Base-by-base conservation (phyloP, 2,888 invertebrate species). In the Mantis religiosa region DNA sequence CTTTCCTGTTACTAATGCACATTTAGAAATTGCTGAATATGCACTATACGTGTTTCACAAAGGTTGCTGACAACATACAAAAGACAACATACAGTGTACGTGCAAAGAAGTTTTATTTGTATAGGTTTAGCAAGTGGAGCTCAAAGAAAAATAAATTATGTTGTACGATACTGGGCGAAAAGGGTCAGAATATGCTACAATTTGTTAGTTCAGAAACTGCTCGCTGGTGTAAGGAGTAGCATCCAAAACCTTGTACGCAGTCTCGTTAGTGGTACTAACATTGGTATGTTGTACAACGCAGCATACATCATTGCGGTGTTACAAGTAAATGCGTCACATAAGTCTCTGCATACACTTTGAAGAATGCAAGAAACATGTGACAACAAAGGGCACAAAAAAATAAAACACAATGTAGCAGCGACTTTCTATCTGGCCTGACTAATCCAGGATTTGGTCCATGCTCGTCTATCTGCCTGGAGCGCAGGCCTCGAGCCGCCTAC, bases 361-460 rank as follows among this genome's bases (percentile, higher is more conserved):
- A 71, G 54, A 15, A 71, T 71, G 54, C 54, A 71, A 71, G 54
- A 71, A 71, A 71, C 54, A 71, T 71, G 54, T 71, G 54, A 71
- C 54, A 71, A 71, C 54, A 71, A 71, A 71, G 54, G 54, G 54
- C 54, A n/a, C n/a, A 71, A 71, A 71, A 71, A 71, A 71, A 71
- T 71, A 71, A 71, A 71, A 71, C 54, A 71, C 54, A 71, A 71
- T 71, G 54, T 71, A 71, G 54, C 54, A 71, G 54, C 54, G 54
- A 71, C 54, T 71, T 71, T 71, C 54, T 71, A 71, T 71, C 54
- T 71, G 54, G 54, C 54, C 54, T 71, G 54, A 88, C 88, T 88
- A 84, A 88, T 88, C 83, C 83, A 47, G 88, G 84, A 84, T 88
- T 88, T 84, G 88, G 86, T 28, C 81, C 86, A 15, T 86, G 85